Conservation (phyloP, 2,888 invertebrate species). For the Clitarchus hookeri region DNA sequence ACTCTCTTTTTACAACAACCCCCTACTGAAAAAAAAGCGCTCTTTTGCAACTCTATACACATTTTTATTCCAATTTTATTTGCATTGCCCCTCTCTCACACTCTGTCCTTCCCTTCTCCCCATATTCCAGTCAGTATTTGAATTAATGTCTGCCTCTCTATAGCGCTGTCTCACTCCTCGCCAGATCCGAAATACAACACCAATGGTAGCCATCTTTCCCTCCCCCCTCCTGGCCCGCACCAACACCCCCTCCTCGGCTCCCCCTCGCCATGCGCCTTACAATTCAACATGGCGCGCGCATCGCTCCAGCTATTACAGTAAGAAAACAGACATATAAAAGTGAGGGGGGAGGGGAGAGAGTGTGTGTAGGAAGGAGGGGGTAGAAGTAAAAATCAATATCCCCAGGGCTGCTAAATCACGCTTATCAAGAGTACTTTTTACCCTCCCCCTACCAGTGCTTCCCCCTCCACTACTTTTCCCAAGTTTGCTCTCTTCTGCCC, state of each 20-base stretch:
- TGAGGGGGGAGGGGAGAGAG: slow-evolving; percentile 56
- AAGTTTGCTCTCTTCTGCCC: slow-evolving; percentile 54
- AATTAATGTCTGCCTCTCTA: slow-evolving; percentile 34
- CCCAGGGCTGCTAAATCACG: slow-evolving; percentile 79
- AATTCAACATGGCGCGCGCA: slow-evolving; percentile 53
- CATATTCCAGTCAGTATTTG: slow-evolving; percentile 38
- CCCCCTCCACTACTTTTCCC: slow-evolving; percentile 58
- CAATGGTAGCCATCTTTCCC: slow-evolving; percentile 42
- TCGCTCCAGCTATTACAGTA: slow-evolving; percentile 59
- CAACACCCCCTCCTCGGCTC: slow-evolving; percentile 39
- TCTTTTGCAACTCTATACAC: slow-evolving; percentile 27
- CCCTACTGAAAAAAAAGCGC: slow-evolving; percentile 4
- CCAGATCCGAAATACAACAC: slow-evolving; percentile 36
- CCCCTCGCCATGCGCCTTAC: slow-evolving; percentile 51
- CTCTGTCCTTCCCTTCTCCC: slow-evolving; percentile 20
- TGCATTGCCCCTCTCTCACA: slow-evolving; percentile 4
- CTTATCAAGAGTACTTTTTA: slow-evolving; percentile 60
- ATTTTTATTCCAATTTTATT: slow-evolving; percentile 28
- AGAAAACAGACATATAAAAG: slow-evolving; percentile 63
- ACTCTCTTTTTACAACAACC: slow-evolving; percentile 26
- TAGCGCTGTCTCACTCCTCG: slow-evolving; percentile 31
- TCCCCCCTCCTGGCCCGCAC: slow-evolving; percentile 36
- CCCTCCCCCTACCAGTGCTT: slow-evolving; percentile 43
- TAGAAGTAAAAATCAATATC: slow-evolving; percentile 57
- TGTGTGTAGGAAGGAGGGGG: slow-evolving; percentile 50